Base-by-base conservation (phyloP, 2,888 invertebrate species). In the Drosophila setosimentum region DNA sequence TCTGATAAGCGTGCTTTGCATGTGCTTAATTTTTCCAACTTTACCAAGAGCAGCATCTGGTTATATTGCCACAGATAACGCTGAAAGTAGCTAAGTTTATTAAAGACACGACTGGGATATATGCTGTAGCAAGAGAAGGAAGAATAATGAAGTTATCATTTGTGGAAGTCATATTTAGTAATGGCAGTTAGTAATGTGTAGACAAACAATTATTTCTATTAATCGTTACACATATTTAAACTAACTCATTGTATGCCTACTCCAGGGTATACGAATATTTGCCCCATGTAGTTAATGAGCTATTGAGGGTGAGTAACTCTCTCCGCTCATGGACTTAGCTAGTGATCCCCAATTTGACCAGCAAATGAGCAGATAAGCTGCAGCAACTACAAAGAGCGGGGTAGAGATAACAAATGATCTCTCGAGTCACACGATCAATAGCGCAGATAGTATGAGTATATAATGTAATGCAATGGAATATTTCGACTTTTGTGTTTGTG, bases 291-390 rank as follows among this genome's bases (percentile, higher is more conserved):
- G 49, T 27, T 67, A 61, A 54, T 72, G 16, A 67, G 54, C 54
- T 45, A 13, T 29, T 57, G 4, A 18, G 5, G 40, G 16, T 53
- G 60, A 35, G n/a, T 37, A 48, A 50, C 64, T 35, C 55, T 50
- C 18, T 18, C 30, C 42, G 18, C n/a, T n/a, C 24, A 21, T 51
- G 33, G 32, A 11, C 57, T 42, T 61, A 37, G 13, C 40, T 21
- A 37, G 50, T 35, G 57, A n/a, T 62, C 30, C 35, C 51, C 42
- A 63, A 68, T 68, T 68, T 60, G 49, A 62, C 53, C 21, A 54
- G 60, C 48, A 66, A 77, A 71, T 68, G 71, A 66, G 61, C 65
- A 71, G 79, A 78, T 78, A 78, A 78, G 62, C 63, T 29, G 50
- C 55, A 53, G 62, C 24, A 16, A 8, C 40, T 1, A 29, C 29